Conservation (phyloP, 2,888 invertebrate species). For the Seira sanloemensis region DNA sequence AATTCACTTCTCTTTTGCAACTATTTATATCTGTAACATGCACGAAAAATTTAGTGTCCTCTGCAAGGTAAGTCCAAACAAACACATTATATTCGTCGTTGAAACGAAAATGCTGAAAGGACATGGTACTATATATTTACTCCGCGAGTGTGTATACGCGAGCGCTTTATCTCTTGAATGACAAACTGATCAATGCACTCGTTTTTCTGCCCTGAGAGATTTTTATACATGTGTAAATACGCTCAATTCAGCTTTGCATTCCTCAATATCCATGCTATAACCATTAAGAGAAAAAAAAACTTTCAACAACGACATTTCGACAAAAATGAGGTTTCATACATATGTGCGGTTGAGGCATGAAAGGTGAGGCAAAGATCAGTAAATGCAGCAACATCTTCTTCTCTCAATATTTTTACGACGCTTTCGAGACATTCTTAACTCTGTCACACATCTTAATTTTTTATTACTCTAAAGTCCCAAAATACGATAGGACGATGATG, state of each 20-base stretch:
- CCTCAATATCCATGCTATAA: not conserved
- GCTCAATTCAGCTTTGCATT: constrained; percentile 8
- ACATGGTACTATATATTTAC: not conserved
- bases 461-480: constrained; percentile 14
- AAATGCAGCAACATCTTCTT: not conserved
- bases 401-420: not conserved
- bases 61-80: not conserved
- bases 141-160: not conserved
- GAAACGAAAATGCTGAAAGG: not conserved
- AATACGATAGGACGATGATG: constrained; percentile 7
- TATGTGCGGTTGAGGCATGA: not conserved
- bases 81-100: too few species aligned
- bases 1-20: not conserved
- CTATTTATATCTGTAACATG: constrained; percentile 1
- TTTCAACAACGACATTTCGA: not conserved
- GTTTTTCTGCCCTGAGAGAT: not conserved
- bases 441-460: constrained; percentile 45
- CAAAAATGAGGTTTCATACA: not conserved
- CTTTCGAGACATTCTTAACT: constrained; percentile 18
- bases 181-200: not conserved
- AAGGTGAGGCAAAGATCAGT: constrained; percentile 10
- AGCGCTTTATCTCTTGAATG: not conserved
- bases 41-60: constrained; percentile 3
- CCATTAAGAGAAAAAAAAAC: not conserved
- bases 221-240: not conserved